Evolutionary conservation across 2,113 vertebrate species (phyloP), one percentile per base, ranked within the genome.

Genomic region (Amphilophus citrinellus): DNA sequence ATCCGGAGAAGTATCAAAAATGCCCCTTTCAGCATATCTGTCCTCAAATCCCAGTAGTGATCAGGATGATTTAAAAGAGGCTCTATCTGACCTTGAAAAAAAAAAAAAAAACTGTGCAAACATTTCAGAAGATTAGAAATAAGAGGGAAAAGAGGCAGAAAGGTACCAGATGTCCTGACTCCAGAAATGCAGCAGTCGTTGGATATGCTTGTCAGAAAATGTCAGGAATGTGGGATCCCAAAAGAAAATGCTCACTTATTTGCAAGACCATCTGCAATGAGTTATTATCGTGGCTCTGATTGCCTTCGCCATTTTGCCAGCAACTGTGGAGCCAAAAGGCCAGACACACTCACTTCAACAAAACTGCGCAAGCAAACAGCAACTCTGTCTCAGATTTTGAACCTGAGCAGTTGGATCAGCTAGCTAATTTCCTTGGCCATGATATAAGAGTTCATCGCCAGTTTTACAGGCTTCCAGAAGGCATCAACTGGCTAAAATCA

Each of bases 381-480:
- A 44, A 92, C 87, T 3, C 6, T 93, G 7, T 92, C 88, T 10
- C 81, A 85, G 5, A 82, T 91, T 7, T 76, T 91, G 2, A 91
- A 92, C 77, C 62, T 90, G 6, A 86, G 24, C 5, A 79, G 20
- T 15, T 84, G 7, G 73, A 81, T 50, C 73, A 81, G n/a, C 4
- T 77, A 3, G 77, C 68, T 24, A 39, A 84, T 58, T 77, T 79
- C 6, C 79, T 82, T 7, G 71, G 77, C 0, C 71, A 75, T 50
- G 47, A 86, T 9, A 68, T 86, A 4, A 24, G 63, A 39, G 58
- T 79, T 2, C 80, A 82, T 24, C 3, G 6, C 1, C 57, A 87
- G 63, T 73, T 73, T n/a, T 84, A 84, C 44, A 73, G 83, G 14
- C 63, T 63, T 14, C 77, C 77, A 18, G 77, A 84, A 9, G 77